Percentiles rank a stretch among this genome's conserved stretches.
These are phyloP conservation scores for Caenorhabditis angaria DNA, from an alignment of 2,888 invertebrate species.

Conservation along the genomic window DNA sequence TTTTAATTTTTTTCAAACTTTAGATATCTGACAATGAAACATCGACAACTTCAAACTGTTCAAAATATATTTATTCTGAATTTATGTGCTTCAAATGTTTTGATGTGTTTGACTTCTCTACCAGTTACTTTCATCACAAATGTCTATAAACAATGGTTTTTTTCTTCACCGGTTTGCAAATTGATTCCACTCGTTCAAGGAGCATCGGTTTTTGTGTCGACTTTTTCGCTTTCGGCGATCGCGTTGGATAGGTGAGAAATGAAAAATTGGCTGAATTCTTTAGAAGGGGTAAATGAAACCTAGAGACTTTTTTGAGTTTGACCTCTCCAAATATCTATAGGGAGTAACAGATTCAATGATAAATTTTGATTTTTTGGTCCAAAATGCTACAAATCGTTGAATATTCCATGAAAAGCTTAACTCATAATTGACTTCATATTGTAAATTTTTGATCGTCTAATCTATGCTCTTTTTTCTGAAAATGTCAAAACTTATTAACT, in stretches of 20 bases:
- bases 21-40: constrained; percentile 52
- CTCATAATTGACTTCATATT: too few species aligned
- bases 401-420: too few species aligned
- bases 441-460: too few species aligned
- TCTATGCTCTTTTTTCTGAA: too few species aligned
- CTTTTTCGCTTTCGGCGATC: constrained; percentile 92
- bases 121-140: constrained; percentile 95
- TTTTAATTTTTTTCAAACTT: not conserved
- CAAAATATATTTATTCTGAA: constrained; percentile 92
- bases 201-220: constrained; percentile 94
- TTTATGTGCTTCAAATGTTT: constrained; percentile 89
- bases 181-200: constrained; percentile 89
- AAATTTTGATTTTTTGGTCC: too few species aligned
- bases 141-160: constrained; percentile 89
- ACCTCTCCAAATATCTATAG: too few species aligned
- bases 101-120: constrained; percentile 89
- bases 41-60: constrained; percentile 62
- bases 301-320: too few species aligned
- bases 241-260: constrained; percentile 87
- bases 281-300: too few species aligned
- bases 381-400: too few species aligned
- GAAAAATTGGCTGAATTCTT: not conserved
- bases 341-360: too few species aligned
- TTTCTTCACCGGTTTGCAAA: constrained; percentile 89
- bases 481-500: too few species aligned